Evolutionary conservation across 1,140 invertebrate genomes (phyloP).

Genomic region (Lasioglossum albipes): DNA sequence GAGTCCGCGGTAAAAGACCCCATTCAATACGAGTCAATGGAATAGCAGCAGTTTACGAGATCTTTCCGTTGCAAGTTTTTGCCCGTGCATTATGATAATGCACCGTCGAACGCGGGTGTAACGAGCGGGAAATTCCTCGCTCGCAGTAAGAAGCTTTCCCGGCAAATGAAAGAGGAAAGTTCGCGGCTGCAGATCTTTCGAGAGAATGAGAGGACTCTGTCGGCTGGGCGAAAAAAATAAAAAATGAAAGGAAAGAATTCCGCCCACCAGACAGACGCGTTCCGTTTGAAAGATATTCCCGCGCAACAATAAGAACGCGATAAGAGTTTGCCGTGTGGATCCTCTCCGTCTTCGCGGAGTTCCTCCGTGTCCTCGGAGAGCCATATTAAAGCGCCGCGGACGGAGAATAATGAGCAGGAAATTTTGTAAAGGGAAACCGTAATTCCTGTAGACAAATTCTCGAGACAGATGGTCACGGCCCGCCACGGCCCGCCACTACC

Average conservation of each 20-base stretch:
- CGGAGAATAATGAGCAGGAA: not conserved
- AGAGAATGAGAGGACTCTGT: conserved; percentile 10
- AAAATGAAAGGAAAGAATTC: not conserved
- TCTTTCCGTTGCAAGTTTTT: not conserved
- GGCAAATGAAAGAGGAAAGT: conserved; percentile 26
- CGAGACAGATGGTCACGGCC: not conserved
- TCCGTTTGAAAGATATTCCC: conserved; percentile 24
- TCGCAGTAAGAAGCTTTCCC: conserved; percentile 38
- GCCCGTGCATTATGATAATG: conserved; percentile 39
- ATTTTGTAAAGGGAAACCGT: conserved; percentile 1
- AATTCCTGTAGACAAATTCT: not conserved
- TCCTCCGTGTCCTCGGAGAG: not conserved
- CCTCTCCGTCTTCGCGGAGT: not conserved
- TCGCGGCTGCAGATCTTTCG: conserved; percentile 19
- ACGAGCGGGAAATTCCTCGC: conserved; percentile 39
- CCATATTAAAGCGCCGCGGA: not conserved
- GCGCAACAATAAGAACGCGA: conserved; percentile 24
- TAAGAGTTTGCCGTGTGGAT: conserved; percentile 13
- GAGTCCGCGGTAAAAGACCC: not conserved
- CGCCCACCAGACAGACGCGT: not conserved
- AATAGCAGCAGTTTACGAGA: not conserved
- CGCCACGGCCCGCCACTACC: too few species aligned
- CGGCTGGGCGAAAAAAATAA: too few species aligned
- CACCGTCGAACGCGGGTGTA: conserved; percentile 21
- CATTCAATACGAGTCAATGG: conserved; percentile 6